Evolutionary conservation across 2,888 invertebrate genomes (phyloP).

Genomic region (Plagiodera versicolora): DNA sequence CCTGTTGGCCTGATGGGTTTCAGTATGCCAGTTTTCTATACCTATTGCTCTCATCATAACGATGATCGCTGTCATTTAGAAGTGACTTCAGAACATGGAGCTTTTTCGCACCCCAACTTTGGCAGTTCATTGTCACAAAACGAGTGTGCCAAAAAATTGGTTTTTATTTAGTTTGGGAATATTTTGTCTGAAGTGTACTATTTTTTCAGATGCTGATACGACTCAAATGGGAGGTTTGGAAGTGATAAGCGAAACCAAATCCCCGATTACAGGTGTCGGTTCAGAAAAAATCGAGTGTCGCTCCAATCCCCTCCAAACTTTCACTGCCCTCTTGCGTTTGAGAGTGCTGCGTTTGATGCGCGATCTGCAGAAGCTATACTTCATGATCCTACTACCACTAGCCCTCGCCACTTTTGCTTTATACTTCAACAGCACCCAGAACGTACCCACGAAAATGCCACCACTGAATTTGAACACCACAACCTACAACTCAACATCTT

Average conservation of each 20-base stretch:
- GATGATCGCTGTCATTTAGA: too few species aligned
- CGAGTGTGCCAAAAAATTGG: too few species aligned
- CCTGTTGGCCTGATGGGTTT: too few species aligned
- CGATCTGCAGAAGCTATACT: constrained; percentile 68
- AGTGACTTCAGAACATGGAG: too few species aligned
- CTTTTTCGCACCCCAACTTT: too few species aligned
- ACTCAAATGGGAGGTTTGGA: constrained; percentile 54
- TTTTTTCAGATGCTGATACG: constrained; percentile 51
- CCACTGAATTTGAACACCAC: constrained; percentile 65
- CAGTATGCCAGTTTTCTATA: too few species aligned
- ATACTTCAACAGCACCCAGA: constrained; percentile 64
- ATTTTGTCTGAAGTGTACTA: not conserved
- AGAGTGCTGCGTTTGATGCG: constrained; percentile 67
- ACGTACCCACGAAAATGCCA: constrained; percentile 64
- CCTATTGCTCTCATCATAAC: too few species aligned
- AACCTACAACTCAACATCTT: constrained; percentile 62
- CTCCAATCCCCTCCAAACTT: constrained; percentile 65
- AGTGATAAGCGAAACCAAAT: constrained; percentile 55
- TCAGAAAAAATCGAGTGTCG: constrained; percentile 67
- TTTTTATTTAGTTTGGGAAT: too few species aligned
- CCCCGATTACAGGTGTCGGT: constrained; percentile 61
- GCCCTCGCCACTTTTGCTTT: constrained; percentile 70
- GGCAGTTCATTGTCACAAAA: too few species aligned
- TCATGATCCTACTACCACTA: constrained; percentile 73
- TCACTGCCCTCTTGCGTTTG: constrained; percentile 69